Percentiles rank a stretch among this genome's conserved stretches.
Conservation (phyloP, 2,888 invertebrate genomes). For the Callimorpha dominula region DNA sequence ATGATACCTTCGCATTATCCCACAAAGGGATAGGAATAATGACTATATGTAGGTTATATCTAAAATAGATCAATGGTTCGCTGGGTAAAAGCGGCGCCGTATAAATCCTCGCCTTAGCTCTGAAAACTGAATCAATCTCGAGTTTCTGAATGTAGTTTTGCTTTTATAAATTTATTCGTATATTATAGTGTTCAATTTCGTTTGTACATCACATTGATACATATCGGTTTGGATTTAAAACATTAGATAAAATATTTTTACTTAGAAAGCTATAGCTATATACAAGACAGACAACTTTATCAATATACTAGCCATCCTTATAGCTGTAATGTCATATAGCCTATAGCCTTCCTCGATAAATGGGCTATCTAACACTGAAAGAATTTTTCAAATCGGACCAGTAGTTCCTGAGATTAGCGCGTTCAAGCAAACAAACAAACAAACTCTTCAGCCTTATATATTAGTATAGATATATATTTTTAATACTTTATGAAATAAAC, state of each 20-base stretch:
- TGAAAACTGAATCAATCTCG: constrained; percentile 22
- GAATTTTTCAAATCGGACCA: too few relatives aligned
- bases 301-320: too few relatives aligned
- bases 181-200: constrained; percentile 1
- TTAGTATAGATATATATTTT: too few relatives aligned
- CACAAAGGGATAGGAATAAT: constrained; percentile 47
- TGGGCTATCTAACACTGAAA: too few relatives aligned
- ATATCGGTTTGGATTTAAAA: background rate
- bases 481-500: too few relatives aligned
- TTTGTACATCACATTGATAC: constrained; percentile 3
- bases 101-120: constrained; percentile 28
- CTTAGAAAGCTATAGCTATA: background rate
- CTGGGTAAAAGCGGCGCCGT: constrained; percentile 10
- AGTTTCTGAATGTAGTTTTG: constrained; percentile 11
- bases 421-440: too few relatives aligned
- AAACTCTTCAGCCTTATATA: too few relatives aligned
- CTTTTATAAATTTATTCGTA: constrained; percentile 8
- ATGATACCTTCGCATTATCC: constrained; percentile 49
- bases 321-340: too few relatives aligned
- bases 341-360: too few relatives aligned
- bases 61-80: constrained; percentile 50
- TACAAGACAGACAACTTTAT: too few relatives aligned
- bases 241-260: background rate
- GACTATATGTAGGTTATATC: constrained; percentile 48
- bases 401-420: too few relatives aligned